phyloP scores from a whole-genome alignment of 1,140 invertebrate species.

The Nephotettix cincticeps region DNA sequence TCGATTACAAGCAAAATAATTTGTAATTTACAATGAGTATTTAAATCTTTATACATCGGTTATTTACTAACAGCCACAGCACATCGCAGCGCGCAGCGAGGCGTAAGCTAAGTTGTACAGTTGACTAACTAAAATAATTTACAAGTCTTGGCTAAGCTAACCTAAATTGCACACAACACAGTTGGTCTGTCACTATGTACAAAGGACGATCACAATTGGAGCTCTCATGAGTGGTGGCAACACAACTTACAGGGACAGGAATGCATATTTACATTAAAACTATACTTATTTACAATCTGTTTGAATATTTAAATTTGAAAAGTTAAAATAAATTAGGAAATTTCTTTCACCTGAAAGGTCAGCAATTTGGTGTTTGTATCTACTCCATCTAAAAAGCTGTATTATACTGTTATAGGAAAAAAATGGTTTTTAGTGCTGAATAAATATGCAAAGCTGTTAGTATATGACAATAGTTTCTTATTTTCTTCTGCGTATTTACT shows the following conservation, averaged over 20 bases:
- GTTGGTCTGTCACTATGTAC: slow-evolving; percentile 6
- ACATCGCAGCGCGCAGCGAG: background rate
- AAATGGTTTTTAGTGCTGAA: too few relatives aligned
- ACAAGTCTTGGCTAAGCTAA: background rate
- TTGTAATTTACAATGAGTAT: too few relatives aligned
- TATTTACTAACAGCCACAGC: background rate
- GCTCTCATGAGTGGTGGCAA: background rate
- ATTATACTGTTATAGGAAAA: too few relatives aligned
- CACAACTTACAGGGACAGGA: too few relatives aligned
- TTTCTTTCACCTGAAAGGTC: background rate
- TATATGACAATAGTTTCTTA: too few relatives aligned
- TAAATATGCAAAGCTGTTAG: too few relatives aligned
- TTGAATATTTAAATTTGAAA: background rate
- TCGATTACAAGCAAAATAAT: too few relatives aligned
- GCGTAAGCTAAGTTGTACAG: background rate
- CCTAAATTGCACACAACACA: slow-evolving; percentile 12
- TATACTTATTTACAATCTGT: background rate
- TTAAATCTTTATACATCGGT: background rate
- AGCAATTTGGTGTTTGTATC: background rate
- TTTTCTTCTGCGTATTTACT: too few relatives aligned
- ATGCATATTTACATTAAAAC: too few relatives aligned
- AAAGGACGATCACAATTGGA: background rate
- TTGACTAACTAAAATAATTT: background rate
- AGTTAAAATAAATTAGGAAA: background rate
- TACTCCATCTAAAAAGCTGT: background rate